A percentile compares a stretch with the other conserved stretches of the same genome.
Evolutionary conservation across 2,113 vertebrate genomes (phyloP).

Genomic region (Vidua chalybeata): DNA sequence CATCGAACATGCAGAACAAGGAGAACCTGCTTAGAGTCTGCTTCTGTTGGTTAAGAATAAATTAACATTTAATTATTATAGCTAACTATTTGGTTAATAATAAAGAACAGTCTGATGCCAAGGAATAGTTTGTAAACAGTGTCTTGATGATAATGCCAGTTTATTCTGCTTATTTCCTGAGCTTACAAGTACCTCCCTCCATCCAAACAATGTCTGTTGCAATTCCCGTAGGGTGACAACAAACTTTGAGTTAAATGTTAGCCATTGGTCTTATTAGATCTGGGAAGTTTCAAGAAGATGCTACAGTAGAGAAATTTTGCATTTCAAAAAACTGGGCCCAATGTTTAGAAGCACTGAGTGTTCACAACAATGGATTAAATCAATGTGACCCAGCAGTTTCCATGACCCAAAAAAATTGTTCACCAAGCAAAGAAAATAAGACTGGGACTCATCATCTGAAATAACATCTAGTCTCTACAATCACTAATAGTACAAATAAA

Average conservation of each 20-base stretch:
- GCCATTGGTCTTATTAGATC: background rate
- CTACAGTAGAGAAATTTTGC: background rate
- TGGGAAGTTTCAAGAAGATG: background rate
- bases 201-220: background rate
- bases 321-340: background rate
- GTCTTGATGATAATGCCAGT: background rate
- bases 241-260: background rate
- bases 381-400: background rate
- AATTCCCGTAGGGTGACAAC: background rate
- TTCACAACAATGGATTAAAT: background rate
- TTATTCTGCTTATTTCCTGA: background rate
- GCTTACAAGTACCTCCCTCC: background rate
- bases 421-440: background rate
- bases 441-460: background rate
- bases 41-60: background rate
- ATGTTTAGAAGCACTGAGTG: background rate
- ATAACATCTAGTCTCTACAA: background rate
- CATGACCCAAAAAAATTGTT: background rate
- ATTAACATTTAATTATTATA: background rate
- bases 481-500: background rate
- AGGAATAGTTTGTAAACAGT: background rate
- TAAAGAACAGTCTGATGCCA: background rate
- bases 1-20: background rate
- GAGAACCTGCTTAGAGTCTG: background rate
- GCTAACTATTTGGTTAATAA: background rate